Evolutionary conservation across 2,113 vertebrate genomes (phyloP).

Genomic region (Spilogale gracilis): DNA sequence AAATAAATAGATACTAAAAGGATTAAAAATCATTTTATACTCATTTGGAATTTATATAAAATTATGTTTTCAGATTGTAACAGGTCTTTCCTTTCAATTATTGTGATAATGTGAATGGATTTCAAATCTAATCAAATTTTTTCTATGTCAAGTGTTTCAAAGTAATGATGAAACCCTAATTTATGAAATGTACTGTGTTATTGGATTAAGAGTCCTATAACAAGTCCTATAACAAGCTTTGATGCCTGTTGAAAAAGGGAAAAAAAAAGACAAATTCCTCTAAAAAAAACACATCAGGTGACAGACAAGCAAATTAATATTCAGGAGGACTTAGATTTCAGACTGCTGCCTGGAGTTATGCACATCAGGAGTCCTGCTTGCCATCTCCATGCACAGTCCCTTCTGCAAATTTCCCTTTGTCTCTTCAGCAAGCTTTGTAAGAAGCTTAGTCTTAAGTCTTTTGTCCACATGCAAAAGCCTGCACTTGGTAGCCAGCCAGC

Average conservation of each 20-base stretch:
- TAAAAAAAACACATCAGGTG: neutral
- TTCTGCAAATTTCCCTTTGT: neutral
- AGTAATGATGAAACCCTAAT: slow-evolving; percentile 44
- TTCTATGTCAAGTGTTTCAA: slow-evolving; percentile 40
- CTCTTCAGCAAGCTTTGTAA: neutral
- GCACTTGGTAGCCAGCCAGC: neutral
- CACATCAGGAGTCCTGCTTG: neutral
- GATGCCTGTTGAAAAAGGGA: neutral
- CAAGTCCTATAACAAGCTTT: neutral
- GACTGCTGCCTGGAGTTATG: neutral
- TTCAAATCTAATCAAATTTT: slow-evolving; percentile 47
- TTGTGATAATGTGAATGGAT: slow-evolving; percentile 55
- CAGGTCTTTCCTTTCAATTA: slow-evolving; percentile 59
- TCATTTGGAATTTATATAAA: slow-evolving; percentile 48
- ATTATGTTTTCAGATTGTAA: slow-evolving; percentile 51
- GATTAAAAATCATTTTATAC: slow-evolving; percentile 60
- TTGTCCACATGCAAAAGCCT: too few species aligned
- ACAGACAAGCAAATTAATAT: neutral
- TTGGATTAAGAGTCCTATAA: neutral
- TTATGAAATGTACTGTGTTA: slow-evolving; percentile 31
- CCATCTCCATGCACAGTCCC: fast-evolving
- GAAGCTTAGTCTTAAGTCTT: neutral
- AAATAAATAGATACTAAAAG: slow-evolving; percentile 54
- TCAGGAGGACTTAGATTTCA: neutral
- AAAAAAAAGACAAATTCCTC: neutral